phyloP scores from a whole-genome alignment of 2,113 vertebrate species.

The Cyprinus carpio region DNA sequence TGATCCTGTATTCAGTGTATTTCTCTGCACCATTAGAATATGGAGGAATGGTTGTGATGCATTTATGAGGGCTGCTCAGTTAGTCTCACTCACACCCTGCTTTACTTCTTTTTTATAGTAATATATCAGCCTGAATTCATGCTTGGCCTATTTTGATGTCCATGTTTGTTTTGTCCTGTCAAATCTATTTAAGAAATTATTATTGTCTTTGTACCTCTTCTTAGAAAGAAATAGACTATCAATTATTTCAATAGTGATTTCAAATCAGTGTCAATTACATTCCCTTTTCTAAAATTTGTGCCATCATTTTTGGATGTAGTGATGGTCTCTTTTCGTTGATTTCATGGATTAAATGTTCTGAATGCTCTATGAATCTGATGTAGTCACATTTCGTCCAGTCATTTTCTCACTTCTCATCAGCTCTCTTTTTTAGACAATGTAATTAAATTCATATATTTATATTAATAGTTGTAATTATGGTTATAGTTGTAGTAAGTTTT shows the following conservation, averaged over 20 bases:
- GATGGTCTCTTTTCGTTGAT: slow-evolving; percentile 4
- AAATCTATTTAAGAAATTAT: neutral
- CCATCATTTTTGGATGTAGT: slow-evolving; percentile 12
- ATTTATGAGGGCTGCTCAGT: neutral
- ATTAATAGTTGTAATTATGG: neutral
- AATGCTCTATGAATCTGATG: neutral
- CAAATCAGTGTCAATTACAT: neutral
- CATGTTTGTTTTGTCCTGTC: neutral
- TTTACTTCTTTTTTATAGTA: neutral
- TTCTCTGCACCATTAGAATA: neutral
- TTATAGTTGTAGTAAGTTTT: neutral
- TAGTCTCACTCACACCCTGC: neutral
- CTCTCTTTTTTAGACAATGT: neutral
- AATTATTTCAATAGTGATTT: neutral
- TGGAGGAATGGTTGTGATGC: neutral
- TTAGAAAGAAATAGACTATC: neutral
- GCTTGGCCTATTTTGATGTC: neutral
- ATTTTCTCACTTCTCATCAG: neutral
- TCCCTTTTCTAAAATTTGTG: neutral
- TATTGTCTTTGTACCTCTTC: neutral
- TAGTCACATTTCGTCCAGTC: neutral
- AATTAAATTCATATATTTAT: neutral
- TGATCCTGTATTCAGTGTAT: neutral
- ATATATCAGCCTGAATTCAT: neutral
- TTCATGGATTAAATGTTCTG: slow-evolving; percentile 3